Conservation (phyloP, 1,140 invertebrate species). For the Chlorops oryzae region DNA sequence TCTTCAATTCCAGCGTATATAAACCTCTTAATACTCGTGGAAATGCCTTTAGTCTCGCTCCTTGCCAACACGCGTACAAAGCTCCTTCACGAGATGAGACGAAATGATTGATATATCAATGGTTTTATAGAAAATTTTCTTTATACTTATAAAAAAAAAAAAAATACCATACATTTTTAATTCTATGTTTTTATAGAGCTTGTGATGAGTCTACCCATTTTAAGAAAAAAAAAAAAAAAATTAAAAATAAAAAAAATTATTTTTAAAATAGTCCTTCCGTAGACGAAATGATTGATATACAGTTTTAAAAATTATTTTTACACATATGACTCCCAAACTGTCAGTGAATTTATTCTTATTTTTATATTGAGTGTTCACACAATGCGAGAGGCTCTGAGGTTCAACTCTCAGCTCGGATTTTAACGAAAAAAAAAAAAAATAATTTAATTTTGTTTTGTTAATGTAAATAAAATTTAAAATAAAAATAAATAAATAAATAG, state of each 20-base stretch:
- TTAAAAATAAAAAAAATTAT: neutral
- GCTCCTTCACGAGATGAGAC: slow-evolving; percentile 31
- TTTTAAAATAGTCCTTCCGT: neutral
- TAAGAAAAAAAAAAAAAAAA: neutral
- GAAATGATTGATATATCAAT: slow-evolving; percentile 17
- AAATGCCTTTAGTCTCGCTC: slow-evolving; percentile 43
- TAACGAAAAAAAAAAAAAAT: slow-evolving; percentile 3
- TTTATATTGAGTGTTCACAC: neutral
- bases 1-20: slow-evolving; percentile 30
- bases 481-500: neutral
- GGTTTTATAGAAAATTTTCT: neutral
- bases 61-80: slow-evolving; percentile 40
- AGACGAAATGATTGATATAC: slow-evolving; percentile 3
- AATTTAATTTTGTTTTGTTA: neutral
- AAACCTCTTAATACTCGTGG: slow-evolving; percentile 36
- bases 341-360: neutral
- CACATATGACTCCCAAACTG: neutral
- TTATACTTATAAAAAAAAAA: neutral
- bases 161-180: neutral
- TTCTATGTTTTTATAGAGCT: slow-evolving; percentile 15
- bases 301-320: neutral
- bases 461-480: neutral
- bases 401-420: neutral
- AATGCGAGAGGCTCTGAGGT: neutral
- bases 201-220: slow-evolving; percentile 7